Percentiles rank a stretch among this genome's conserved stretches.
Conservation (phyloP, 92 coral and sea anemone species). For the Parazoanthus darwini region DNA sequence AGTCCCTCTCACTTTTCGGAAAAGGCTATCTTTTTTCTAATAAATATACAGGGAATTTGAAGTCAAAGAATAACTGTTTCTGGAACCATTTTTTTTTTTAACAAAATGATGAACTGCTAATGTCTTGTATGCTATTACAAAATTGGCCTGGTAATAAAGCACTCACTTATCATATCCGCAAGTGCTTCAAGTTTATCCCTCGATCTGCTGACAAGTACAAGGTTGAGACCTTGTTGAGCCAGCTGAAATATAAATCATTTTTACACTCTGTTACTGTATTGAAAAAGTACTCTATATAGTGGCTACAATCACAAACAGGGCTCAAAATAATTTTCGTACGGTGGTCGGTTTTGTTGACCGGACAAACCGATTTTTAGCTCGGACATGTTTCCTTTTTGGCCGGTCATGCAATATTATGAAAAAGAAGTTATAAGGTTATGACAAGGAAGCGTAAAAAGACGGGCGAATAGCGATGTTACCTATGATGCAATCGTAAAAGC, state of each 20-base stretch:
- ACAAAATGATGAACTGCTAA: not conserved
- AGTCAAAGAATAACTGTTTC: not conserved
- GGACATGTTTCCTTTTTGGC: no score
- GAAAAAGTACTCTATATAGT: not conserved
- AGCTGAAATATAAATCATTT: not conserved
- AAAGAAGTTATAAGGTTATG: no score
- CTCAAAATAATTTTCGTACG: no score
- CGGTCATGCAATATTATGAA: no score
- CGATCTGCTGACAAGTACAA: conserved; percentile 17
- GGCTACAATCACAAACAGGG: not conserved
- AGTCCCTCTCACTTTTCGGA: no score
- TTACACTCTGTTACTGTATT: not conserved
- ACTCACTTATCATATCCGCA: conserved; percentile 1
- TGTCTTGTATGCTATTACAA: not conserved
- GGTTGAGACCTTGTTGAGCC: conserved; percentile 1
- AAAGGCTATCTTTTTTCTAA: no score
- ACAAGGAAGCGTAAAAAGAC: no score
- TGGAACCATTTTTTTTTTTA: not conserved
- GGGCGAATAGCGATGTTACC: no score
- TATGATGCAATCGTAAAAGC: no score
- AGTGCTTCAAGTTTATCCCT: conserved; percentile 1
- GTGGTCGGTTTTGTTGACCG: no score
- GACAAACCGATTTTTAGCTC: no score
- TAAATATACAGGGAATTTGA: no score
- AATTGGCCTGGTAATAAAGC: not conserved